Evolutionary conservation across 1,140 invertebrate genomes (phyloP).

Genomic region (Macrotrachela quadricornifera): DNA sequence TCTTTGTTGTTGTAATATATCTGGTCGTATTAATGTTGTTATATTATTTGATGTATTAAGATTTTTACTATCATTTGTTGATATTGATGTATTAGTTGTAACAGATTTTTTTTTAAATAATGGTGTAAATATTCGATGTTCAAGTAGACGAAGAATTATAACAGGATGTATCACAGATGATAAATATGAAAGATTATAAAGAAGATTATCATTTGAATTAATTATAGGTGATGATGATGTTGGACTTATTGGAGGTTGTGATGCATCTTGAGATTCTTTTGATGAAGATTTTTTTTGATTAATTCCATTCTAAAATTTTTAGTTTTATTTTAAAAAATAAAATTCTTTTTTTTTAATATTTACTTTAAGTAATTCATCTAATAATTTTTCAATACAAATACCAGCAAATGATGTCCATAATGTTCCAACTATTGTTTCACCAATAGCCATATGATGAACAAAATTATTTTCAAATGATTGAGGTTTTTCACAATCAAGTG

Average conservation of each 20-base stretch:
- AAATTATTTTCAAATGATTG: slow-evolving; percentile 8
- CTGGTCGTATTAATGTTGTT: too few relatives aligned
- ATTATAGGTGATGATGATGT: background rate
- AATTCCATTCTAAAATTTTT: too few relatives aligned
- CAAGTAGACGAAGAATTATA: slow-evolving; percentile 38
- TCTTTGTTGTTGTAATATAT: too few relatives aligned
- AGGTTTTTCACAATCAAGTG: background rate
- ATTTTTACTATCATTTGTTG: too few relatives aligned
- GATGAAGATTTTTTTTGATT: too few relatives aligned
- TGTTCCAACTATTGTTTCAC: background rate
- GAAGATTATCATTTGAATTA: background rate
- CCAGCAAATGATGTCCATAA: background rate
- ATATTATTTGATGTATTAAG: too few relatives aligned
- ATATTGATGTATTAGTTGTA: too few relatives aligned
- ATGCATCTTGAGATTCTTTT: too few relatives aligned
- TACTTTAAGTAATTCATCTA: slow-evolving; percentile 5
- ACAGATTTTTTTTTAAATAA: background rate
- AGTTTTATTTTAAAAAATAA: slow-evolving; percentile 1
- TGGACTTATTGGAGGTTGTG: background rate
- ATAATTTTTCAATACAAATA: slow-evolving; percentile 6
- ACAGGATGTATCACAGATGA: slow-evolving; percentile 38
- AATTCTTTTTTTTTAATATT: background rate
- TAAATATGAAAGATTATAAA: slow-evolving; percentile 24
- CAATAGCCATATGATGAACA: slow-evolving; percentile 8
- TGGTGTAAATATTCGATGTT: slow-evolving; percentile 35